phyloP scores from a whole-genome alignment of 1,140 invertebrate species.

The Ceratina calcarata region DNA sequence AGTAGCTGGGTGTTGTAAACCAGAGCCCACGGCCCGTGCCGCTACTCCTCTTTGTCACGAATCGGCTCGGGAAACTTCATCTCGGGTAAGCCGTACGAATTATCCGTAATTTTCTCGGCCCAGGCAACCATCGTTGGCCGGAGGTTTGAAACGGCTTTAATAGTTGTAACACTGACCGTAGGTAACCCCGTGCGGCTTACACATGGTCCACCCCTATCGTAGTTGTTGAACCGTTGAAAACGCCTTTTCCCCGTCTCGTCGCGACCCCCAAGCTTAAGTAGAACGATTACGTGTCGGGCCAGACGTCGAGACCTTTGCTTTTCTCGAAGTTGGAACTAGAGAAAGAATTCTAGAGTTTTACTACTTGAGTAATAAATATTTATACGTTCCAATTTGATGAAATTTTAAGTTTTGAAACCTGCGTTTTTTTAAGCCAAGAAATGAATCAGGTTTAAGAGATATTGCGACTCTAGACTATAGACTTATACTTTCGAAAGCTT shows the following conservation, averaged over 20 bases:
- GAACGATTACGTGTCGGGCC: background rate
- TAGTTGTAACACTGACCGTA: slow-evolving; percentile 30
- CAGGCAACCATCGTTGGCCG: background rate
- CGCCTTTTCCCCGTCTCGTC: background rate
- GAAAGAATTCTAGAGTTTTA: no score
- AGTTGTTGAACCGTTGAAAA: background rate
- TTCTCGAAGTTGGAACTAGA: background rate
- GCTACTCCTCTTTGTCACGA: slow-evolving; percentile 27
- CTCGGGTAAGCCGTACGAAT: slow-evolving; percentile 37
- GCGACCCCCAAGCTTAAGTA: background rate
- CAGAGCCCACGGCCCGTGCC: slow-evolving; percentile 7
- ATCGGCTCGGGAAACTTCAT: slow-evolving; percentile 26
- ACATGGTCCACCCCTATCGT: background rate
- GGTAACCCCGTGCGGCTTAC: slow-evolving; percentile 8
- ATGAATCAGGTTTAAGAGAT: no score
- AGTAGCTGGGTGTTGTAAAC: slow-evolving; percentile 21
- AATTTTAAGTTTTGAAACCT: no score
- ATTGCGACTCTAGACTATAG: background rate
- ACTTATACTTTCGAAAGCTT: background rate
- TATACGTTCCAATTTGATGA: no score
- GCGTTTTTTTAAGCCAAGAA: no score
- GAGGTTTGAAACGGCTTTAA: slow-evolving; percentile 22
- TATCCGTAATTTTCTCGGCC: slow-evolving; percentile 44
- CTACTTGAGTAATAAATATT: no score
- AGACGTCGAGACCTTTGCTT: background rate